These are phyloP conservation scores for Diplosoma virens DNA, from an alignment of 23 tunicate species.

Conservation along the genomic window DNA sequence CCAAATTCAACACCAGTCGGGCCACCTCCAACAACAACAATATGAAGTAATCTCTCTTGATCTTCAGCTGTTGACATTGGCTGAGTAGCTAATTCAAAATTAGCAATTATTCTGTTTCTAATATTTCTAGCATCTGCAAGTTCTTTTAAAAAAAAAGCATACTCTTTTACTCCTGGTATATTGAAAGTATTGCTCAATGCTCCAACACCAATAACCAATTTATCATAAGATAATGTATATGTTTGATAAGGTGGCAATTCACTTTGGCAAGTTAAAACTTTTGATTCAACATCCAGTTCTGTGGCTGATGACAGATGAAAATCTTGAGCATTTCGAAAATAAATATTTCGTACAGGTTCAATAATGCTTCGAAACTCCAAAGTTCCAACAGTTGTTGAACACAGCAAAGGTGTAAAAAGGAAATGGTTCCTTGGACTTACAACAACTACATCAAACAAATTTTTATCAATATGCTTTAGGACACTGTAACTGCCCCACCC, in stretches of 20 bases:
- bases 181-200: constrained; percentile 80
- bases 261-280: constrained; percentile 59
- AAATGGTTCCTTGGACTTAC: constrained; percentile 95
- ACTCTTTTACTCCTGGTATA: constrained; percentile 69
- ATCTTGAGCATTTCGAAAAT: constrained; percentile 63
- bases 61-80: constrained; percentile 57
- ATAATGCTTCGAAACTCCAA: constrained; percentile 92
- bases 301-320: constrained; percentile 77
- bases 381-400: constrained; percentile 94
- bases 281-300: constrained; percentile 29
- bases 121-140: constrained; percentile 71
- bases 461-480: constrained; percentile 64
- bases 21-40: constrained; percentile 93
- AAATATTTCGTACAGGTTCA: constrained; percentile 76
- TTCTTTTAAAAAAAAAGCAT: constrained; percentile 78
- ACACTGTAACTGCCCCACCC: constrained; percentile 97
- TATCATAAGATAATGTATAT: constrained; percentile 60
- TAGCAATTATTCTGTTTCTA: constrained; percentile 62
- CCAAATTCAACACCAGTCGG: constrained; percentile 97
- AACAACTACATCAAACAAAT: constrained; percentile 50
- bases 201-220: constrained; percentile 84
- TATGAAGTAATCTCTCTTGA: constrained; percentile 64
- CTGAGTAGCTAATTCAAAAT: constrained; percentile 80
- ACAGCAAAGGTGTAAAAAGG: constrained; percentile 81
- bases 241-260: constrained; percentile 33